Percentiles rank a stretch among this genome's conserved stretches.
Conservation (phyloP, 2,113 vertebrate species). For the Epinephelus fuscoguttatus region DNA sequence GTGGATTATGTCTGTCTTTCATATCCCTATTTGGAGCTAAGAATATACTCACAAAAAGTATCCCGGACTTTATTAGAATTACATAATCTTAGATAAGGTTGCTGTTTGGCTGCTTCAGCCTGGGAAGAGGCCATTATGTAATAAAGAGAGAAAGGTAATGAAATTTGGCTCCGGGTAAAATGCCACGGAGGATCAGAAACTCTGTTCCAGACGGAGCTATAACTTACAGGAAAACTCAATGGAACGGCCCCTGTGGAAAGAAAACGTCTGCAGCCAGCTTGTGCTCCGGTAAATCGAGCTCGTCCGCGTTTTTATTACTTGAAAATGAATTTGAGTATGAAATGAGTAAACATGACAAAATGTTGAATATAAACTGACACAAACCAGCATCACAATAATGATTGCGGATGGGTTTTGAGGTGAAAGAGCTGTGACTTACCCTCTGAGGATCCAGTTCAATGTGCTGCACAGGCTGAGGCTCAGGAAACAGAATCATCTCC, state of each 20-base stretch:
- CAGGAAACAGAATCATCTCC: conserved; percentile 89
- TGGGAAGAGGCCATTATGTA: conserved; percentile 65
- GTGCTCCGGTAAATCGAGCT: conserved; percentile 17
- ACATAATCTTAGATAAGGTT: conserved; percentile 74
- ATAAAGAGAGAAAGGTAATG: conserved; percentile 69
- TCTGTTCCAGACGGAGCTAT: conserved; percentile 50
- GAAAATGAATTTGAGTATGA: conserved; percentile 16
- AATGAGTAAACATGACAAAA: conserved; percentile 2
- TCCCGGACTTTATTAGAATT: conserved; percentile 61
- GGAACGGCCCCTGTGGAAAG: conserved; percentile 27
- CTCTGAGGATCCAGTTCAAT: conserved; percentile 89
- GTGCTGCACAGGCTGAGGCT: conserved; percentile 88
- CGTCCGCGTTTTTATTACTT: conserved; percentile 16
- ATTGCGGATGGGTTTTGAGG: background rate
- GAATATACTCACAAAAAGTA: conserved; percentile 46
- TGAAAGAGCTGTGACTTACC: conserved; percentile 70
- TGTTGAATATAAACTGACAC: conserved; percentile 14
- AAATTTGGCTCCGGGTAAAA: conserved; percentile 68
- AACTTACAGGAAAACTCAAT: conserved; percentile 61
- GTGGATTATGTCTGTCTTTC: conserved; percentile 43
- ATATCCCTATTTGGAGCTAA: conserved; percentile 59
- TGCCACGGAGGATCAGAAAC: conserved; percentile 71
- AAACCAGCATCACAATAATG: background rate
- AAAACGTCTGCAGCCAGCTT: conserved; percentile 22
- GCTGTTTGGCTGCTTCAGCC: conserved; percentile 40